A percentile compares a stretch with the other conserved stretches of the same genome.
These are phyloP conservation scores for Hypomecis atomaria DNA, from an alignment of 2,888 invertebrate genomes.

Conservation along the genomic window DNA sequence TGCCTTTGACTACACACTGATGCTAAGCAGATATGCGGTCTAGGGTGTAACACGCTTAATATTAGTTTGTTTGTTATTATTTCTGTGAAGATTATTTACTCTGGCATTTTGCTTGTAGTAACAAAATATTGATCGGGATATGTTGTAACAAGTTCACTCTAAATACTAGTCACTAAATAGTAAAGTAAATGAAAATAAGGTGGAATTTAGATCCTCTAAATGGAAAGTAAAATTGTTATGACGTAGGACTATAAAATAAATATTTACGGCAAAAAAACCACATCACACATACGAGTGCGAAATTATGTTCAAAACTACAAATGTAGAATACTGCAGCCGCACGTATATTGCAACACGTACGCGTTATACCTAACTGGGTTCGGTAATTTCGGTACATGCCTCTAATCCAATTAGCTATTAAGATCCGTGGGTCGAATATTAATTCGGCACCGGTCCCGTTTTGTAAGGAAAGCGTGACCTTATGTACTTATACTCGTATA, in stretches of 20 bases:
- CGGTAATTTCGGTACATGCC: conserved; percentile 82
- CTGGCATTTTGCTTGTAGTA: background rate
- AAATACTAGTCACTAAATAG: too few relatives aligned
- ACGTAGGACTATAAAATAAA: too few relatives aligned
- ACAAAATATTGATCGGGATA: background rate
- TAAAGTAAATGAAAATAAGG: too few relatives aligned
- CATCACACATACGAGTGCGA: too few relatives aligned
- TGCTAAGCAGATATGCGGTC: too few relatives aligned
- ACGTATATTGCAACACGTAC: conserved; percentile 64
- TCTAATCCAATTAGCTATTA: conserved; percentile 85
- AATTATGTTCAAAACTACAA: background rate
- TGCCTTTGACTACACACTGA: too few relatives aligned
- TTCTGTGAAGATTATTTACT: too few relatives aligned
- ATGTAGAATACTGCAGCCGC: conserved; percentile 24
- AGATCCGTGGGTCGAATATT: conserved; percentile 83
- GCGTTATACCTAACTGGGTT: conserved; percentile 77
- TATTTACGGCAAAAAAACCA: background rate
- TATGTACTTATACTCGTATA: conserved; percentile 53
- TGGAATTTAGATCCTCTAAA: too few relatives aligned
- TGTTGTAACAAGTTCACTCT: too few relatives aligned
- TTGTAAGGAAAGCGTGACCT: conserved; percentile 72
- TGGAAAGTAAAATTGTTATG: too few relatives aligned
- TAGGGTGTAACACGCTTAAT: too few relatives aligned
- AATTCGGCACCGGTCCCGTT: conserved; percentile 72
- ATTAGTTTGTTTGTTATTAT: too few relatives aligned